Percentiles rank a stretch among this genome's conserved stretches.
Conservation (phyloP, 2,888 invertebrate genomes). For the Spialia ferax region DNA sequence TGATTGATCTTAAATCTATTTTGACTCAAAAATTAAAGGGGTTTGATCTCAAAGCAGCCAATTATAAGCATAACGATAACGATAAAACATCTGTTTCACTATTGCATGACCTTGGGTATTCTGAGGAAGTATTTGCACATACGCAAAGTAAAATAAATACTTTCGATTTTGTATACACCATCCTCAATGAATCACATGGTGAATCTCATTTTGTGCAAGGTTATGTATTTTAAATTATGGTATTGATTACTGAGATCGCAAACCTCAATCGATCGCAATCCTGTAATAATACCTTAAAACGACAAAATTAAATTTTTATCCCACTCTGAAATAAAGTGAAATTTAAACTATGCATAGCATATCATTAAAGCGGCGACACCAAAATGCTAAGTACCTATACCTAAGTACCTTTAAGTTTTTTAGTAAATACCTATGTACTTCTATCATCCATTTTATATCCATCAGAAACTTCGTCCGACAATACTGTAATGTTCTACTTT, state of each 20-base stretch:
- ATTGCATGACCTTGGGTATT: slow-evolving; percentile 38
- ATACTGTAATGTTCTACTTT: neutral
- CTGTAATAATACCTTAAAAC: too few species aligned
- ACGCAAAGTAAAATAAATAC: slow-evolving; percentile 1
- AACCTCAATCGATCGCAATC: too few species aligned
- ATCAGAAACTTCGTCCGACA: too few species aligned
- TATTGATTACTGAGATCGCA: too few species aligned
- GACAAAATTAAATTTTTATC: too few species aligned
- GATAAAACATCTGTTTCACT: slow-evolving; percentile 36
- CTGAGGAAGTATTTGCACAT: slow-evolving; percentile 23
- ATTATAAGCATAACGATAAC: slow-evolving; percentile 25
- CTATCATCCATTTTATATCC: too few species aligned
- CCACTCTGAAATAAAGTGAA: too few species aligned
- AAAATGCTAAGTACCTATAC: too few species aligned
- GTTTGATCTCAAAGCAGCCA: slow-evolving; percentile 5
- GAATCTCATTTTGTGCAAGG: neutral
- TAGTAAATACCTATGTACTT: too few species aligned
- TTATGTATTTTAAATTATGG: neutral
- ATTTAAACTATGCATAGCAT: too few species aligned
- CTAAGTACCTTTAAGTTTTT: too few species aligned
- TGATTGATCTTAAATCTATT: slow-evolving; percentile 27
- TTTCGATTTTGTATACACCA: neutral
- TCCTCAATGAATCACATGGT: neutral
- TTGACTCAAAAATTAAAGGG: slow-evolving; percentile 3
- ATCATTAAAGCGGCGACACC: too few species aligned